Conservation (phyloP, 2,888 invertebrate genomes). For the Zhengitettix transpicula region DNA sequence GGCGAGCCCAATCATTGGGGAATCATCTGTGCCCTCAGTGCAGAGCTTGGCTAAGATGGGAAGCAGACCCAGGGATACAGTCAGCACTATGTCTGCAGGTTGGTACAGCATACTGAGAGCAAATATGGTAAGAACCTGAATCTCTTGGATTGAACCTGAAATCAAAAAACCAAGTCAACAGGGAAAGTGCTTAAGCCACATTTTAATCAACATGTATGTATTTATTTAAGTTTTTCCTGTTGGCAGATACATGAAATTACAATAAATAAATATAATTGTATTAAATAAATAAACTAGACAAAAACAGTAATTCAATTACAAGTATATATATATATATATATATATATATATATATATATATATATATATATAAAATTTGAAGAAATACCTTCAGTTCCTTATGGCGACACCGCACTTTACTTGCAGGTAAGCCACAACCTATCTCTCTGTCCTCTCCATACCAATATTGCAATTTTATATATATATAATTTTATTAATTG, state of each 20-base stretch:
- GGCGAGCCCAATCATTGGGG: slow-evolving; percentile 26
- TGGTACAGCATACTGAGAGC: slow-evolving; percentile 36
- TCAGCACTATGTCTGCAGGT: slow-evolving; percentile 36
- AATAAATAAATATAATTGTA: background rate
- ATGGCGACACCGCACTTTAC: too few relatives aligned
- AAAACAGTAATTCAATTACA: background rate
- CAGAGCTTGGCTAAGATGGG: slow-evolving; percentile 28
- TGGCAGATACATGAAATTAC: background rate
- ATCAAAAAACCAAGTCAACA: too few relatives aligned
- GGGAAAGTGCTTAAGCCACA: too few relatives aligned
- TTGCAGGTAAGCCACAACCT: too few relatives aligned
- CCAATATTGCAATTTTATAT: too few relatives aligned
- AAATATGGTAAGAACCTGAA: slow-evolving; percentile 34
- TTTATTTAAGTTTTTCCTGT: too few relatives aligned
- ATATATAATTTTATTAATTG: too few relatives aligned
- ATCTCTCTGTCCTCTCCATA: too few relatives aligned
- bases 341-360: background rate
- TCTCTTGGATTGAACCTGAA: slow-evolving; percentile 12
- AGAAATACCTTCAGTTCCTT: too few relatives aligned
- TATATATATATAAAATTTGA: too few relatives aligned
- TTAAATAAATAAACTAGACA: background rate
- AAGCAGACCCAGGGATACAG: slow-evolving; percentile 35
- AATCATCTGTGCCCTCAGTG: slow-evolving; percentile 13
- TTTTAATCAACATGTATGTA: too few relatives aligned
- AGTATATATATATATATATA: background rate